phyloP scores from a whole-genome alignment of 2,888 invertebrate genomes.

The Nomada hirtipes region DNA sequence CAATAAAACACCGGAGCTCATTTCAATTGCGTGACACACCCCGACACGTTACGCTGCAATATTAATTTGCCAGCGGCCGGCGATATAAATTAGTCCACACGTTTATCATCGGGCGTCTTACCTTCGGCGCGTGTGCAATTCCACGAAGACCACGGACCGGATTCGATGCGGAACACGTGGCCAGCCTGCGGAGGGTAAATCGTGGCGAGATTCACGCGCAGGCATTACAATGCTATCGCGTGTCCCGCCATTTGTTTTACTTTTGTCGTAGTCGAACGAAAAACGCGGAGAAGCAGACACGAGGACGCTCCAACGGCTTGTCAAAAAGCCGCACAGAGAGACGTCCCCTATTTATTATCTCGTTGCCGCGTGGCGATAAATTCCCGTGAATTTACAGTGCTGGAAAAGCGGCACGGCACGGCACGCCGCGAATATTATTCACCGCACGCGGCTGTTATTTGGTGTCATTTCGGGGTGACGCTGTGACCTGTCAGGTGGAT shows the following conservation, averaged over 20 bases:
- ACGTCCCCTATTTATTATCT: constrained; percentile 67
- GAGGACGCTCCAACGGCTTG: constrained; percentile 54
- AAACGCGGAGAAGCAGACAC: constrained; percentile 36
- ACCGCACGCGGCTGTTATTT: constrained; percentile 69
- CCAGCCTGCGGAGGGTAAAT: background rate
- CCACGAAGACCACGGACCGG: background rate
- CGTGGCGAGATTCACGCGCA: constrained; percentile 32
- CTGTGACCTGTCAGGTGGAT: constrained; percentile 12
- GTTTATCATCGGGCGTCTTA: background rate
- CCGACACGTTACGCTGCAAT: background rate
- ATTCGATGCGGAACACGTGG: constrained; percentile 32
- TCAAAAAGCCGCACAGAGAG: constrained; percentile 60
- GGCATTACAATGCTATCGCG: constrained; percentile 39
- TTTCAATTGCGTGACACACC: constrained; percentile 1
- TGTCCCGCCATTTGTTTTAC: constrained; percentile 54
- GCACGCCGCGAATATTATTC: constrained; percentile 68
- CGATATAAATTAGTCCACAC: constrained; percentile 16
- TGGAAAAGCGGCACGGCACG: constrained; percentile 55
- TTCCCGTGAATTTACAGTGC: constrained; percentile 64
- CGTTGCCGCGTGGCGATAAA: constrained; percentile 66
- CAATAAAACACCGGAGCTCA: background rate
- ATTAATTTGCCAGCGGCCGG: background rate
- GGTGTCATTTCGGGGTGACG: constrained; percentile 59
- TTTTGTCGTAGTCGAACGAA: constrained; percentile 43
- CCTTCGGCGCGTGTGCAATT: constrained; percentile 15